Percentiles rank a stretch among this genome's conserved stretches.
These are phyloP conservation scores for Rhingia campestris DNA, from an alignment of 2,888 invertebrate species.

Conservation along the genomic window DNA sequence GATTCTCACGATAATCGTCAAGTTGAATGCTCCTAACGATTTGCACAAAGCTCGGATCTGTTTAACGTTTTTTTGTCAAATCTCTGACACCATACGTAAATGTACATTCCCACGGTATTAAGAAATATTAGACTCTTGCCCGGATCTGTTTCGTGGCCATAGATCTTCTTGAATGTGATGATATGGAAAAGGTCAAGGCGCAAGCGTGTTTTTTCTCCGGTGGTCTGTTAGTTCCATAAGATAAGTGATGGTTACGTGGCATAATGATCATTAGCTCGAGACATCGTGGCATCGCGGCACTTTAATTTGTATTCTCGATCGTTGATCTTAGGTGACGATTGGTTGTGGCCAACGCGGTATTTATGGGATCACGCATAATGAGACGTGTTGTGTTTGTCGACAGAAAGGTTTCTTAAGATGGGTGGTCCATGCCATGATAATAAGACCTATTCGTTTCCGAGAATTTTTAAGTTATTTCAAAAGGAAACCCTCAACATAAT, in stretches of 20 bases:
- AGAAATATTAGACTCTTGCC: slow-evolving; percentile 8
- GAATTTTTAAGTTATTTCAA: slow-evolving; percentile 7
- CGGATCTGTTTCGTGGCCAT: not conserved
- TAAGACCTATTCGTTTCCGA: slow-evolving; percentile 18
- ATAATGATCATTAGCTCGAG: slow-evolving; percentile 16
- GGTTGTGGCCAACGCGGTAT: slow-evolving; percentile 1
- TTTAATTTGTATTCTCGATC: slow-evolving; percentile 13
- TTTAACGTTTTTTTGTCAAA: slow-evolving; percentile 6
- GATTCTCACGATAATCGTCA: not conserved
- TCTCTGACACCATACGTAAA: slow-evolving; percentile 18
- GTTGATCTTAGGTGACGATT: slow-evolving; percentile 31
- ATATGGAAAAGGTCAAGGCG: slow-evolving; percentile 16
- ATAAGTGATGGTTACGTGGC: slow-evolving; percentile 14
- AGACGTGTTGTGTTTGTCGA: not conserved
- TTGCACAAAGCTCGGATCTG: slow-evolving; percentile 3
- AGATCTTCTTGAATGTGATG: not conserved
- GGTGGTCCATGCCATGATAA: slow-evolving; percentile 37
- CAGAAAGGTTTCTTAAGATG: slow-evolving; percentile 8
- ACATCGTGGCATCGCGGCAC: slow-evolving; percentile 4
- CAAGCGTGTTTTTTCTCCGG: not conserved
- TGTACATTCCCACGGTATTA: slow-evolving; percentile 32
- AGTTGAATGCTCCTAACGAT: not conserved
- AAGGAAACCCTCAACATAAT: slow-evolving; percentile 1
- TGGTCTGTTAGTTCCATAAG: not conserved
- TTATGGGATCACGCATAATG: slow-evolving; percentile 10